phyloP scores from a whole-genome alignment of 2,797 vertebrate species.

The Distichodus sexfasciatus region DNA sequence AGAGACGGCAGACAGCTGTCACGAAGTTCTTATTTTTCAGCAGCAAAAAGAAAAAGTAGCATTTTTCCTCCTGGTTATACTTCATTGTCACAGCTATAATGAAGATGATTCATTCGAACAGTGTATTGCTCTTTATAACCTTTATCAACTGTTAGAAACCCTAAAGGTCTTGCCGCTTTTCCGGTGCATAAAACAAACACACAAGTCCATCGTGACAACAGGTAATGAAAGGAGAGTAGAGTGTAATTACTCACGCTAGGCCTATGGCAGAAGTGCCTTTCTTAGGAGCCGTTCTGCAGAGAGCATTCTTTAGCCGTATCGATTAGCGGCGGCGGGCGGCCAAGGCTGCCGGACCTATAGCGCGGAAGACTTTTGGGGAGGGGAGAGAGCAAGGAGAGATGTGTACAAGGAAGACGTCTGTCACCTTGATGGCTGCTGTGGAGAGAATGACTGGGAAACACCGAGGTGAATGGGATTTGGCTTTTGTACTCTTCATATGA shows the following conservation, averaged over 20 bases:
- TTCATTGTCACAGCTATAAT: no score
- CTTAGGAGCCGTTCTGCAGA: not conserved
- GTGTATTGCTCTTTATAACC: no score
- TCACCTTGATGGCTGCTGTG: not conserved
- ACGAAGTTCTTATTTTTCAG: no score
- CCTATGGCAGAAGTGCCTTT: not conserved
- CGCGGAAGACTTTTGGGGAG: not conserved
- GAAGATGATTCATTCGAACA: no score
- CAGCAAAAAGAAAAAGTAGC: no score
- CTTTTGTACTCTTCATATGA: conserved; percentile 20
- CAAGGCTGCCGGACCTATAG: not conserved
- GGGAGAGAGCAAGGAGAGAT: not conserved
- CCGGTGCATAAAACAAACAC: not conserved
- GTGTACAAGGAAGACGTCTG: not conserved
- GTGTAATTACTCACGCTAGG: not conserved
- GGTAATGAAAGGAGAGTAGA: not conserved
- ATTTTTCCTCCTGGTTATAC: no score
- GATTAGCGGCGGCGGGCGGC: not conserved
- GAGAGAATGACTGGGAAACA: conserved; percentile 17
- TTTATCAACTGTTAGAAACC: no score
- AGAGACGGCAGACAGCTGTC: no score
- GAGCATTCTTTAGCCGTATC: not conserved
- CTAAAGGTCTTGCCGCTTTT: not conserved
- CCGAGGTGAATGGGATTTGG: conserved; percentile 14
- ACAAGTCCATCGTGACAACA: not conserved